phyloP scores from a whole-genome alignment of 2,113 vertebrate species.

The Aramus guarauna region DNA sequence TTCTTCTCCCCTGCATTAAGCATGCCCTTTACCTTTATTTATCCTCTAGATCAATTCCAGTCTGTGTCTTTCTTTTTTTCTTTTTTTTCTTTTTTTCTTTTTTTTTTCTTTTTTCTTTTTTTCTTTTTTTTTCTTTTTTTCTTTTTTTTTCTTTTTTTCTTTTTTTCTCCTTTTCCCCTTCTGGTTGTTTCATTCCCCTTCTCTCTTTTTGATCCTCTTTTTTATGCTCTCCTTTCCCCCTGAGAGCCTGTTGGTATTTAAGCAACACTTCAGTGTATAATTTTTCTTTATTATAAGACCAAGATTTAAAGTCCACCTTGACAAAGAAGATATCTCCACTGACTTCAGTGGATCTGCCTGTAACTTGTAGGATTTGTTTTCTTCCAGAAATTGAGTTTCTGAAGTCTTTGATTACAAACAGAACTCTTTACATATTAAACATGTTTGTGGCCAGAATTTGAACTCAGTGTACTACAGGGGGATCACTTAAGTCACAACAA shows the following conservation, averaged over 20 bases:
- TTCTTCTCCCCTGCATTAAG: neutral
- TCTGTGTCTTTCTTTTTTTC: neutral
- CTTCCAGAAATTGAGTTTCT: neutral
- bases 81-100: no score
- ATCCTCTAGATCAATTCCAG: constrained; percentile 1
- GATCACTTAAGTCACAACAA: neutral
- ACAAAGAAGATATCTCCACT: neutral
- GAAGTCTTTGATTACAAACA: neutral
- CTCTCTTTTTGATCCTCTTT: neutral
- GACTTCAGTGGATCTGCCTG: neutral
- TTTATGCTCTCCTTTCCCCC: neutral
- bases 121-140: neutral
- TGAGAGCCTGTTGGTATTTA: neutral
- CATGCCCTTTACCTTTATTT: constrained; percentile 37
- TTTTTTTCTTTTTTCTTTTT: no score
- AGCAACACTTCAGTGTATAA: neutral
- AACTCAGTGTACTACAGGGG: neutral
- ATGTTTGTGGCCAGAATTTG: neutral
- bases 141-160: no score
- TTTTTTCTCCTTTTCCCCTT: neutral
- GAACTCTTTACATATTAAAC: neutral
- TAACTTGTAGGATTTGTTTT: neutral
- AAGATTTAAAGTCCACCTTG: constrained; percentile 2
- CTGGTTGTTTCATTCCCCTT: neutral
- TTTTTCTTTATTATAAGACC: neutral